A percentile compares a stretch with the other conserved stretches of the same genome.
Conservation (phyloP, 2,113 vertebrate genomes). For the Toxotes chatareus region DNA sequence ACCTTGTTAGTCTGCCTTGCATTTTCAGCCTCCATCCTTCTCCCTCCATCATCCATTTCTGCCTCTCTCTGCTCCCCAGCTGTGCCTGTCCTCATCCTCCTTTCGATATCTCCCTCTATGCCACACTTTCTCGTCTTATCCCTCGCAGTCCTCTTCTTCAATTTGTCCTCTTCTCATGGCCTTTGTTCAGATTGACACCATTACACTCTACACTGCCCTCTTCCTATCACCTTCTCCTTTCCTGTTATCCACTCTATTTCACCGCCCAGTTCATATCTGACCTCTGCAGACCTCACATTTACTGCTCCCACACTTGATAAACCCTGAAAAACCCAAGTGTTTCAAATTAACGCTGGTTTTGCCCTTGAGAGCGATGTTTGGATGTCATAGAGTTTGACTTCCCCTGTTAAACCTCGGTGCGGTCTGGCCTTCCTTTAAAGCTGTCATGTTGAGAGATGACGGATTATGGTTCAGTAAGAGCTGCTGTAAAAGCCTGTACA, state of each 20-base stretch:
- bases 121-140: not conserved
- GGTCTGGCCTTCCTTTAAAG: not conserved
- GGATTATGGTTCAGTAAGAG: not conserved
- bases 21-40: not conserved
- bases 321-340: conserved; percentile 12
- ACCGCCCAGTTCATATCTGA: conserved; percentile 34
- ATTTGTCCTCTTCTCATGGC: conserved; percentile 18
- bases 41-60: not conserved
- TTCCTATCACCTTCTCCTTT: not conserved
- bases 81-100: not conserved
- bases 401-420: not conserved
- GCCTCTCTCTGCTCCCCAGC: not conserved
- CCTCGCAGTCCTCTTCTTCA: conserved; percentile 25
- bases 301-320: conserved; percentile 15
- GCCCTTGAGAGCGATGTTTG: not conserved
- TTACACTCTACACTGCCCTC: not conserved
- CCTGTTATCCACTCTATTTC: conserved; percentile 8
- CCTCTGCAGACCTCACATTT: not conserved
- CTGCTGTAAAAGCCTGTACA: not conserved
- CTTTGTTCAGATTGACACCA: conserved; percentile 26
- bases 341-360: conserved; percentile 10
- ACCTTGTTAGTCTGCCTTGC: not conserved
- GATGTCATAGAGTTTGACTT: conserved; percentile 9
- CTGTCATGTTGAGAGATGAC: not conserved
- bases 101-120: not conserved